Evolutionary conservation across 2,113 vertebrate genomes (phyloP), one percentile per base, ranked within the genome.

Genomic region (Tragelaphus imberbis): DNA sequence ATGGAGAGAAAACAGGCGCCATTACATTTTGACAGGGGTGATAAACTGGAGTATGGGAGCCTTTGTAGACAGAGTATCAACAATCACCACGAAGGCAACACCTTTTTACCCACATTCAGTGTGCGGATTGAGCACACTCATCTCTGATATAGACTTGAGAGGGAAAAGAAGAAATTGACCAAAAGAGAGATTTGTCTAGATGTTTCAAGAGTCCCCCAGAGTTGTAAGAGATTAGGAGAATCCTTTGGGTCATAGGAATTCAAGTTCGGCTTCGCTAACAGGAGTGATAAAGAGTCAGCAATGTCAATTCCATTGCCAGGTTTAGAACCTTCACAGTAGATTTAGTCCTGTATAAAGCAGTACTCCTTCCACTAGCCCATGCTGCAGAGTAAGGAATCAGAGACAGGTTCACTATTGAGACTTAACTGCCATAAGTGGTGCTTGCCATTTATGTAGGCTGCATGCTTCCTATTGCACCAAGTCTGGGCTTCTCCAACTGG

Each of bases 391-490:
- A 55, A 89, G 25, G 63, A 97, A 79, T 96, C 63, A 49, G 89
- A 91, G 71, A 88, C 21, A 91, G 47, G 51, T 63, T 94, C 84
- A 82, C 40, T 91, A 89, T 79, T 91, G 81, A 80, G 80, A 91
- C n/a, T 44, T 91, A 84, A 96, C 63, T 84, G 87, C 59, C 33
- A 0, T 91, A 96, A 94, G 84, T 61, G 88, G 33, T 80, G 36
- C 75, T 97, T 94, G 75, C 94, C 49, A 90, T 92, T 89, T 93
- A 91, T 56, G 61, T 40, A 91, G 30, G 65, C 87, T 90, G 13
- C 13, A 87, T 12, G 61, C 47, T 94, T 90, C 89, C 71, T 65
- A 49, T 65, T 94, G 56, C 23, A 92, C 49, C 55, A 68, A 93
- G 51, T 36, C 27, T 10, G 44, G 61, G 85, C 68, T 96, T 97